Evolutionary conservation across 92 coral and sea anemone genomes (phyloP), one percentile per base, ranked within the genome.

Genomic region (Nematostella vectensis): DNA sequence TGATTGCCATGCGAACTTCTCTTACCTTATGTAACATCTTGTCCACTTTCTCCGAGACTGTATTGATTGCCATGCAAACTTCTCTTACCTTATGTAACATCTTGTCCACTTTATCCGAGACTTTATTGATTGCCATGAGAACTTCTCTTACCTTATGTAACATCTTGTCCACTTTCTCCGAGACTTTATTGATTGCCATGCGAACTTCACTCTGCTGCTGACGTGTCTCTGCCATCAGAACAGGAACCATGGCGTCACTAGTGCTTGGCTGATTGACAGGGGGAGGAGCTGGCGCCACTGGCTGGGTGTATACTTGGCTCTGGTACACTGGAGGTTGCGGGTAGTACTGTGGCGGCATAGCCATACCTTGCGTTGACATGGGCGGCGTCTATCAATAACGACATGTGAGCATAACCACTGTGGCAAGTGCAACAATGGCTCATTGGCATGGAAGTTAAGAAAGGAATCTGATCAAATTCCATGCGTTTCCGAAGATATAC

Each of bases 131-230:
- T 0, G 88, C 82, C 83, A 86, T 77, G 54, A 95, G 86, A 26
- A 91, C 85, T 70, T 91, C 98, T 17, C 86, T 77, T 56, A n/a
- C n/a, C 98, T 86, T 91, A 36, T 86, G 83, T 8, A 70, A 74
- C 12, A 91, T 69, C 53, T 80, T 78, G 49, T 91, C 98, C 17
- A 91, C 76, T 57, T 91, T 91, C 57, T 91, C 98, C 0, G 98
- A 70, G 10, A 91, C 82, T 57, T 91, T 91, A 33, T 81, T 83
- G 12, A 91, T 81, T 0, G 88, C 82, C 83, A 86, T 77, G 54
- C 98, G 86, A 26, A 91, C 85, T 70, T 91, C 98, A 22, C 86
- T 77, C 58, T 91, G 98, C 37, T 91, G 95, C 22, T 91, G 98
- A 20, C 98, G 82, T 42, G 89, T 85, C 71, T 91, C 98, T 1